Evolutionary conservation across 2,888 invertebrate genomes (phyloP), one percentile per base, ranked within the genome.

Genomic region (Kryphioiulus occultus): DNA sequence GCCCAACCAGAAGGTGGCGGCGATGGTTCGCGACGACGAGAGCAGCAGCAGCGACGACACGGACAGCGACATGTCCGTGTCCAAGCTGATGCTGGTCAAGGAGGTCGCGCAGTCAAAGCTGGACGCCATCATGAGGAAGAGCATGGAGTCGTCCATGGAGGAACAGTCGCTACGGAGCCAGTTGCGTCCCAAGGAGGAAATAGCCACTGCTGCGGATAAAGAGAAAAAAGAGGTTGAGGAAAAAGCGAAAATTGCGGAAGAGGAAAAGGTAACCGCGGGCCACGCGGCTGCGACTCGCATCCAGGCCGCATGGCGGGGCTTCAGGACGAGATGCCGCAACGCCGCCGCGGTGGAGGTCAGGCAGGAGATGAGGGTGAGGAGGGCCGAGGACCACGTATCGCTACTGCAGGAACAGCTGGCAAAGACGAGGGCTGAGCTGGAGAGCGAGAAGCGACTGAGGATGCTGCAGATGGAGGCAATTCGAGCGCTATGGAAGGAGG

Each of bases 391-490:
- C 91, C 96, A 97, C 91, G 96, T 97, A 91, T 95, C 95, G 90
- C 95, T 96, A 93, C 92, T 97, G 47, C 95, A 96, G 7, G 95
- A 94, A 89, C 97, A 97, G 91, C 96, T 97, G 95, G 95, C 95
- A 91, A 95, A 95, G 19, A 96, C 97, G 0, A 96, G 96, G 91
- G 95, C 95, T 0, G 96, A 96, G 19, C 91, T 97, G 85, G 96
- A 96, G 91, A 96, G 96, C 90, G 97, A 97, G 91, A 93, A 96
- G 42, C 96, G 96, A 91, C 95, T 97, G 88, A 96, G 97, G 90
- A 95, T 96, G 91, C 92, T 97, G 86, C 97, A 97, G 92, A 96
- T 96, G 95, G 97, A 97, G 92, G 97, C 97, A 5, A 97, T 97
- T 90, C 96, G 96, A 91, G 96, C 96, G 0, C 92, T 97, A 3